Conservation (phyloP, 2,888 invertebrate species). For the Ormia ochracea region DNA sequence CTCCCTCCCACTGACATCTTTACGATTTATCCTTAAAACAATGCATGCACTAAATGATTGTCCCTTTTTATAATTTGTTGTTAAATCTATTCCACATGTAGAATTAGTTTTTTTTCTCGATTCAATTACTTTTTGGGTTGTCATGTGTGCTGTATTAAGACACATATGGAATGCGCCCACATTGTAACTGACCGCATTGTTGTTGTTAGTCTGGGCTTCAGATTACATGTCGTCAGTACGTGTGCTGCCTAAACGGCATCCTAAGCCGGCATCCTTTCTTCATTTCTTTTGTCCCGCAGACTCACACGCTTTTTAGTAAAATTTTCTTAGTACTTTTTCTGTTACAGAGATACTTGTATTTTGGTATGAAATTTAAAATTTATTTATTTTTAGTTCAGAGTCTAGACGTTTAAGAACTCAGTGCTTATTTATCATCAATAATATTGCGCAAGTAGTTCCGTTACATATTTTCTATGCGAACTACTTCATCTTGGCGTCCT, state of each 20-base stretch:
- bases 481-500: slow-evolving; percentile 28
- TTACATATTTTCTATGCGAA: background rate
- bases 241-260: slow-evolving; percentile 39
- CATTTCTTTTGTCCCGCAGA: background rate
- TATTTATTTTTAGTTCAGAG: slow-evolving; percentile 5
- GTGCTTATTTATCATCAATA: slow-evolving; percentile 11
- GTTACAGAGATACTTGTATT: background rate
- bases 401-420: slow-evolving; percentile 44
- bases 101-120: background rate
- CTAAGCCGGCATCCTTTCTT: slow-evolving; percentile 45
- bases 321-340: background rate
- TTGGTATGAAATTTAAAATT: background rate
- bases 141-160: slow-evolving; percentile 50
- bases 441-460: slow-evolving; percentile 33
- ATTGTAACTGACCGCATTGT: slow-evolving; percentile 55
- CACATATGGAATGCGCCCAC: slow-evolving; percentile 57
- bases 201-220: slow-evolving; percentile 59
- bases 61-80: slow-evolving; percentile 14
- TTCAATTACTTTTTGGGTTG: slow-evolving; percentile 14
- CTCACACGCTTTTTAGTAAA: slow-evolving; percentile 27
- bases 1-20: background rate
- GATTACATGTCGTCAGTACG: slow-evolving; percentile 60
- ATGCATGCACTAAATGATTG: slow-evolving; percentile 24
- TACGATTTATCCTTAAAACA: slow-evolving; percentile 24
- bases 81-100: slow-evolving; percentile 12